Evolutionary conservation across 1,140 invertebrate genomes (phyloP).

Genomic region (Arion vulgaris): DNA sequence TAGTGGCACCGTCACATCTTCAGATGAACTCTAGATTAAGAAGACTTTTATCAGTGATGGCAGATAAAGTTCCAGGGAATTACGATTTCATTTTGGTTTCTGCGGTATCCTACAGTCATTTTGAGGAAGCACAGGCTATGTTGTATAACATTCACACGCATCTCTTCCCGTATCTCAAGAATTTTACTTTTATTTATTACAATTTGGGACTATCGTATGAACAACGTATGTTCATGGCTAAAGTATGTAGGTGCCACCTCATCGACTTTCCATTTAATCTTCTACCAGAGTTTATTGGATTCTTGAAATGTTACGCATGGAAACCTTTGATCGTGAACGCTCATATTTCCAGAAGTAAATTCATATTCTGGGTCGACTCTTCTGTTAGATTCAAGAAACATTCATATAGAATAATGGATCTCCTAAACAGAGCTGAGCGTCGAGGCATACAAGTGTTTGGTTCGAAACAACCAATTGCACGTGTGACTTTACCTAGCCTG

Average conservation of each 20-base stretch:
- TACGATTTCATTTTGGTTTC: constrained; percentile 30
- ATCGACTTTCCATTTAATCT: constrained; percentile 24
- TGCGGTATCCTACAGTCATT: constrained; percentile 20
- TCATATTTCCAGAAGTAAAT: background rate
- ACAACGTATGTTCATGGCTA: background rate
- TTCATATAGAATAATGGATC: background rate
- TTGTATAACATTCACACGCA: constrained; percentile 18
- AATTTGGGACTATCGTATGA: constrained; percentile 4
- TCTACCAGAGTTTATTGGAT: background rate
- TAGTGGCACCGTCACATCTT: constrained; percentile 1
- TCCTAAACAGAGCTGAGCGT: background rate
- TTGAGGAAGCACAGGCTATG: constrained; percentile 30
- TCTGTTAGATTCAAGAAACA: background rate
- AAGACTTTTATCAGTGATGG: background rate
- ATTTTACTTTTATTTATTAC: constrained; percentile 25
- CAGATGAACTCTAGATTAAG: background rate
- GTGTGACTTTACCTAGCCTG: background rate
- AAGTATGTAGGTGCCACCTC: constrained; percentile 9
- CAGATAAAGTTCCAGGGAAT: background rate
- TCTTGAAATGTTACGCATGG: constrained; percentile 22
- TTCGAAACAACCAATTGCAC: background rate
- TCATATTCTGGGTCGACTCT: constrained; percentile 12
- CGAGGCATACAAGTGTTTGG: background rate
- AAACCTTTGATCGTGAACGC: constrained; percentile 29
- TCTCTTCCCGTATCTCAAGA: constrained; percentile 14